Base-by-base conservation (phyloP, 1,140 invertebrate species). In the Drosophila simulans region DNA sequence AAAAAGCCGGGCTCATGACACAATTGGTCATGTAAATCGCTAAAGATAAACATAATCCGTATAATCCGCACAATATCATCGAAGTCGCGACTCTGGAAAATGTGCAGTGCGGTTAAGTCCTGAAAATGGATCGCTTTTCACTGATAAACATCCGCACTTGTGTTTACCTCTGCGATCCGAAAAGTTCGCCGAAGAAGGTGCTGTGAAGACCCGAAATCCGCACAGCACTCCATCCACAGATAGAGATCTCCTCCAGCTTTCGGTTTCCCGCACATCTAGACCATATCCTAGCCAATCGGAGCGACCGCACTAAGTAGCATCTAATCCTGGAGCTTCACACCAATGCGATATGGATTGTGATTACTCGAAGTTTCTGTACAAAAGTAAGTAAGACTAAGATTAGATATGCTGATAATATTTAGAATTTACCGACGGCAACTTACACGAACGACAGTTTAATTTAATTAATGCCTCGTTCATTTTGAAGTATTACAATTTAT, bases 281-380 rank as follows among this genome's bases (percentile, higher is more conserved):
- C n/a, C 15, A 10, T 15, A 48, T 3, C 31, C 11, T 8, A 12
- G 10, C 48, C 35, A 25, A 25, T 8, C 13, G n/a, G n/a, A 15
- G 25, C 35, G 8, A 15, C 52, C 11, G 20, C 52, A 10, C 3
- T 8, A 4, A 54, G 35, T n/a, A 22, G 12, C 5, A n/a, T 37
- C 20, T 37, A 34, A 37, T 53, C 51, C 51, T 54, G 35, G 20
- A 54, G 11, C 20, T 15, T 40, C 13, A 37, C 17, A 40, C 20
- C 4, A 39, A 40, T 39, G n/a, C 52, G 39, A 22, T 5, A 54
- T 54, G 52, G 52, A 54, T 54, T 54, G 52, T 40, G 52, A 54
- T 54, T 54, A 54, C 52, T 54, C 52, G 3, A 54, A 54, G 13
- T 54, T 54, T 35, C 25, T 54, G 37, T 54, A 62, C 49, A 62